These are phyloP conservation scores for Geotrypetes seraphini DNA, from an alignment of 2,797 vertebrate genomes.

Conservation along the genomic window DNA sequence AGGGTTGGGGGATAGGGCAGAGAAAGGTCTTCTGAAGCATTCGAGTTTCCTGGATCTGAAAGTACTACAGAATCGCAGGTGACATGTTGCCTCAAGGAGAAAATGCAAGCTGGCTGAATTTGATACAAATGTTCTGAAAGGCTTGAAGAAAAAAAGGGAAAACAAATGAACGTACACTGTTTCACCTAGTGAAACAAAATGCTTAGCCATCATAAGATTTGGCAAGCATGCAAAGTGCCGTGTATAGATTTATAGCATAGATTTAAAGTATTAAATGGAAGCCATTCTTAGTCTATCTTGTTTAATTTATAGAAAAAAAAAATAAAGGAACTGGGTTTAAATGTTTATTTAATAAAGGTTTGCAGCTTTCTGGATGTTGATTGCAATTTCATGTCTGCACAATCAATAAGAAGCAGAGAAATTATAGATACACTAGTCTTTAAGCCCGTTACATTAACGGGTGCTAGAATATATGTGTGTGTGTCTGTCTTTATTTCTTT, in stretches of 20 bases:
- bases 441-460: too few species aligned
- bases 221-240: neutral
- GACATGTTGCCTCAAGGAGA: conserved; percentile 10
- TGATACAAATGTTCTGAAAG: conserved; percentile 19
- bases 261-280: neutral
- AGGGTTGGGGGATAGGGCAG: neutral
- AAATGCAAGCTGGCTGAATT: conserved; percentile 35
- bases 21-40: too few species aligned
- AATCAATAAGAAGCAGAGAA: too few species aligned
- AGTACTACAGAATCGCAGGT: conserved; percentile 8
- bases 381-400: too few species aligned
- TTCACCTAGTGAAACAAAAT: neutral
- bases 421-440: too few species aligned
- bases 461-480: too few species aligned
- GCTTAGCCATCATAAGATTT: neutral
- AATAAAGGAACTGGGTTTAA: too few species aligned
- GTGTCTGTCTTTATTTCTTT: too few species aligned
- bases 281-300: neutral
- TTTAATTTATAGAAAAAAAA: too few species aligned
- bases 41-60: conserved; percentile 5
- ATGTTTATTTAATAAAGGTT: too few species aligned
- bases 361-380: too few species aligned
- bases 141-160: conserved; percentile 19
- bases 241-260: neutral
- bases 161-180: conserved; percentile 1